These are phyloP conservation scores for Corythornis madagascariensis DNA, from an alignment of 2,113 vertebrate genomes.

Conservation along the genomic window DNA sequence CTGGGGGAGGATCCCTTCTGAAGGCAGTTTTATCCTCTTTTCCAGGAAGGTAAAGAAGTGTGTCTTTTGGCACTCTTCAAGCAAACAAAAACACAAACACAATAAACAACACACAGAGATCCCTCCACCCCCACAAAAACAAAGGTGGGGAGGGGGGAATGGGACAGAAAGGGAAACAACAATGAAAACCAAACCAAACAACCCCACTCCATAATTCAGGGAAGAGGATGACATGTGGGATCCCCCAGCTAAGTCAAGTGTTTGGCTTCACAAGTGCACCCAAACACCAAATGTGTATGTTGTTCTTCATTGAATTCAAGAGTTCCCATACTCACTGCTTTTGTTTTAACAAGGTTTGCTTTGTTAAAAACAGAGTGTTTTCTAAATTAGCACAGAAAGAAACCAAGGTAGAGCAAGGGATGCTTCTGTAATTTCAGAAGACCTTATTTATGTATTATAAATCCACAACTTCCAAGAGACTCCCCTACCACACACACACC, in stretches of 20 bases:
- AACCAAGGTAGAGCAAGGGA: background rate
- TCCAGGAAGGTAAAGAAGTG: background rate
- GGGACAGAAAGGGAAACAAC: too few species aligned
- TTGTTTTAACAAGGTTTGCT: background rate
- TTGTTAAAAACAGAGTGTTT: background rate
- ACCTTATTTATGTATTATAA: background rate
- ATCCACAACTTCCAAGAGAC: background rate
- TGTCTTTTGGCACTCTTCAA: background rate
- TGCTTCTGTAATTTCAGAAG: background rate
- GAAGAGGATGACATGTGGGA: rapidly evolving
- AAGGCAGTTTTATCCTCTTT: background rate
- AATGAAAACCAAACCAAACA: too few species aligned
- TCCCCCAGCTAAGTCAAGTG: background rate
- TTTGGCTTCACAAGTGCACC: background rate
- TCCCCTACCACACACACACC: background rate
- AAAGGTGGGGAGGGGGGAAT: too few species aligned
- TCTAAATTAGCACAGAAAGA: background rate
- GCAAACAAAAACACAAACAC: too few species aligned
- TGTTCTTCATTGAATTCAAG: background rate
- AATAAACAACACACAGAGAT: too few species aligned
- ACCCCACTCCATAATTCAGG: background rate
- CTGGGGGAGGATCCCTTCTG: background rate
- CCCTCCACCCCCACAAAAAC: too few species aligned
- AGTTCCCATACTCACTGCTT: background rate
- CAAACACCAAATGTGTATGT: background rate